Conservation (phyloP, 2,113 vertebrate species). For the Pelmatolapia mariae region DNA sequence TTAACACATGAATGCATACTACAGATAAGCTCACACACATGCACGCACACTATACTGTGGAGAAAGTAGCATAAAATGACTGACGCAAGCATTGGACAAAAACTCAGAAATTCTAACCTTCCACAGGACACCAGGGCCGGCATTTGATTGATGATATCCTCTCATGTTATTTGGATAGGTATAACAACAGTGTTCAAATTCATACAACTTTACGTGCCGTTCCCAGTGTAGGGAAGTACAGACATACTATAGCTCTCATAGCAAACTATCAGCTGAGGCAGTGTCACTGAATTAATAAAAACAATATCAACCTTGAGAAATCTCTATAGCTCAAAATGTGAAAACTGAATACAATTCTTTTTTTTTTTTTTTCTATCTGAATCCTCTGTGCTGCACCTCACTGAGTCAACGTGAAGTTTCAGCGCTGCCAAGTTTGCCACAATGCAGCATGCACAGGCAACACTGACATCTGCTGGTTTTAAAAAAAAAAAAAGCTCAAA, state of each 20-base stretch:
- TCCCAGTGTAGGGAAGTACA: background rate
- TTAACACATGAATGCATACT: slow-evolving; percentile 10
- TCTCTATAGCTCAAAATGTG: background rate
- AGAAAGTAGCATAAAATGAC: background rate
- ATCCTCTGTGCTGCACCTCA: background rate
- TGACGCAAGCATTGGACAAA: background rate
- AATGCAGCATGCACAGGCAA: slow-evolving; percentile 30
- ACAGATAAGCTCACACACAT: background rate
- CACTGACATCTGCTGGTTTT: slow-evolving; percentile 66
- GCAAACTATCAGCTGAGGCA: background rate
- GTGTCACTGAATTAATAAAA: background rate
- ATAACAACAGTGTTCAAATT: background rate
- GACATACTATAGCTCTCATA: background rate
- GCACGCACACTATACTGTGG: background rate
- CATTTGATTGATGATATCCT: background rate
- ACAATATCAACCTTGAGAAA: background rate
- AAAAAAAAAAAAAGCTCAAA: background rate
- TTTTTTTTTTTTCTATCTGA: background rate
- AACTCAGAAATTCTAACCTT: background rate
- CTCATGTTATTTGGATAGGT: background rate
- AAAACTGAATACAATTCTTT: background rate
- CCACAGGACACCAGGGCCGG: background rate
- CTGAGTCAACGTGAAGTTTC: background rate
- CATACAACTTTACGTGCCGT: background rate
- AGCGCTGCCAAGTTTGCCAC: background rate